Conservation (phyloP, 2,888 invertebrate genomes). For the Heliconius sara region DNA sequence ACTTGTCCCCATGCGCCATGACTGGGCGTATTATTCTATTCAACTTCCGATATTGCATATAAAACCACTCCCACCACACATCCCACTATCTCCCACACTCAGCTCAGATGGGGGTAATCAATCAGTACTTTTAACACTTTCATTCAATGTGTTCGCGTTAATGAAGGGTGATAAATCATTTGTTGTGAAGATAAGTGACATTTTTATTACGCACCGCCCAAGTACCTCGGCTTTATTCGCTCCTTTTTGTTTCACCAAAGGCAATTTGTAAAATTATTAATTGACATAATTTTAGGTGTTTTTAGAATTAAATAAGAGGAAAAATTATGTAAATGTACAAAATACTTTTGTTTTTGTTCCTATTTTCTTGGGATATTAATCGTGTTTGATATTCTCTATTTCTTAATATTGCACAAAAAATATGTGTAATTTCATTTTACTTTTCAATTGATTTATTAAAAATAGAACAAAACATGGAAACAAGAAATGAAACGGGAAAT, state of each 20-base stretch:
- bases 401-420: not conserved
- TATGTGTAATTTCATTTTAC: not conserved
- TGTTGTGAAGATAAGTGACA: conserved; percentile 17
- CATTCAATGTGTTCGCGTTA: conserved; percentile 31
- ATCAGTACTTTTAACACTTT: conserved; percentile 56
- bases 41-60: not conserved
- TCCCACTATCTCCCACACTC: conserved; percentile 3
- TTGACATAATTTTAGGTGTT: not conserved
- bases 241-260: not conserved
- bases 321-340: not conserved
- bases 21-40: not conserved
- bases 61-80: not conserved
- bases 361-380: conserved; percentile 9
- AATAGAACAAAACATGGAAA: too few species aligned
- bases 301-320: not conserved
- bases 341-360: not conserved
- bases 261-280: not conserved
- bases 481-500: not conserved
- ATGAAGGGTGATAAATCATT: conserved; percentile 58
- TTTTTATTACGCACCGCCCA: conserved; percentile 27
- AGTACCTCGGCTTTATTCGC: not conserved
- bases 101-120: conserved; percentile 47
- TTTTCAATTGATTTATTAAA: not conserved
- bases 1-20: too few species aligned
- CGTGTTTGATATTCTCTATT: not conserved